Evolutionary conservation across 2,797 vertebrate species (phyloP).

Genomic region (Syngnathus rostellatus): DNA sequence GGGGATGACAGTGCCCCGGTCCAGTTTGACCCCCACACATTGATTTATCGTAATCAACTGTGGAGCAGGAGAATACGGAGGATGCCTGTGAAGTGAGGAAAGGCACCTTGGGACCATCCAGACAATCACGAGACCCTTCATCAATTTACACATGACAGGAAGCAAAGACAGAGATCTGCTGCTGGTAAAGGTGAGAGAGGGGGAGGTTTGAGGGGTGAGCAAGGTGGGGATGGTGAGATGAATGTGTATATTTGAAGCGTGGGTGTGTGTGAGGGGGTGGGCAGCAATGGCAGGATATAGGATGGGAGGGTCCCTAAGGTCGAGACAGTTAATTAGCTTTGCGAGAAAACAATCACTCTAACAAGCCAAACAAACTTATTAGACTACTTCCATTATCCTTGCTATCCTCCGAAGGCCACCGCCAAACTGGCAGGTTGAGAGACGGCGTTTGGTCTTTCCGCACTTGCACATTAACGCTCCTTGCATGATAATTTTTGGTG

Average conservation of each 20-base stretch:
- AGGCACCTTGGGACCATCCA: conserved; percentile 74
- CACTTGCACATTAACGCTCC: conserved; percentile 20
- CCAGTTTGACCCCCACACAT: conserved; percentile 67
- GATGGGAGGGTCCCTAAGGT: conserved; percentile 51
- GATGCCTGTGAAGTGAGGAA: conserved; percentile 60
- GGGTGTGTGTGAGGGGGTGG: conserved; percentile 33
- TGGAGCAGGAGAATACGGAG: conserved; percentile 60
- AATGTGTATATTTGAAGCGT: conserved; percentile 30
- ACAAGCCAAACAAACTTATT: conserved; percentile 72
- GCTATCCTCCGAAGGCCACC: conserved; percentile 33
- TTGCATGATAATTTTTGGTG: conserved; percentile 23
- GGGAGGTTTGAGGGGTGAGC: conserved; percentile 23
- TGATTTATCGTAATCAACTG: conserved; percentile 74
- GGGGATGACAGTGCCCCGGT: conserved; percentile 55
- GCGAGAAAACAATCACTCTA: conserved; percentile 72
- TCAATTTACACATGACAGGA: conserved; percentile 74
- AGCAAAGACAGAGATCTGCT: conserved; percentile 50
- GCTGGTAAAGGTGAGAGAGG: conserved; percentile 40
- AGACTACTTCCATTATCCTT: conserved; percentile 52
- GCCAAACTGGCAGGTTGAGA: conserved; percentile 42
- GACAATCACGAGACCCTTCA: conserved; percentile 68
- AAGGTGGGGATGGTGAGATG: conserved; percentile 37
- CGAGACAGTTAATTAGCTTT: conserved; percentile 70
- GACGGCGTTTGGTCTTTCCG: conserved; percentile 23
- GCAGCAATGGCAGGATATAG: conserved; percentile 45